phyloP scores from a whole-genome alignment of 1,140 invertebrate genomes.

The Epicauta chinensis region DNA sequence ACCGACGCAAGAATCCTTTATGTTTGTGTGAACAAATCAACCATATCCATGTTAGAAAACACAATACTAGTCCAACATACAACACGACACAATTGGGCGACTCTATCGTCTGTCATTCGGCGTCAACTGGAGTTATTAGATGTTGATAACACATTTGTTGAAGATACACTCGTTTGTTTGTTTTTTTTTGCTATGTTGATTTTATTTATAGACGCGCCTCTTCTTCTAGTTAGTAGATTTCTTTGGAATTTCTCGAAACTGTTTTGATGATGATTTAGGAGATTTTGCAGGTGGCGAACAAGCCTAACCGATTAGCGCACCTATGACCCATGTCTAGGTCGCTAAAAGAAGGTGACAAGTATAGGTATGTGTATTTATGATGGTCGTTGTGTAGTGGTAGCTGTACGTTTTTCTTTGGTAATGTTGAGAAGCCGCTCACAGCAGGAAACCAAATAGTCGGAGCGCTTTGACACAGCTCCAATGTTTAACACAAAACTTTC shows the following conservation, averaged over 20 bases:
- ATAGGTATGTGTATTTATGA: slow-evolving; percentile 15
- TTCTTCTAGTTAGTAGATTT: neutral
- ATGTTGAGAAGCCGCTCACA: slow-evolving; percentile 10
- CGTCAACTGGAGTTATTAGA: slow-evolving; percentile 10
- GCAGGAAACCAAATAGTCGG: slow-evolving; percentile 6
- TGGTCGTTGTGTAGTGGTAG: slow-evolving; percentile 11
- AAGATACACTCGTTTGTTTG: too few relatives aligned
- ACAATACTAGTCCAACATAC: neutral
- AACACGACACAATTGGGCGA: neutral
- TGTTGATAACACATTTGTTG: slow-evolving; percentile 4
- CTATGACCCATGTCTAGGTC: slow-evolving; percentile 11
- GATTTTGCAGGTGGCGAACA: slow-evolving; percentile 8
- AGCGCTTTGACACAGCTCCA: slow-evolving; percentile 9
- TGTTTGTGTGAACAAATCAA: neutral
- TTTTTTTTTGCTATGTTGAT: too few relatives aligned
- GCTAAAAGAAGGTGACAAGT: slow-evolving; percentile 5
- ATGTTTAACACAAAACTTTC: slow-evolving; percentile 11
- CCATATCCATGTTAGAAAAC: neutral
- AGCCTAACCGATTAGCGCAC: slow-evolving; percentile 13
- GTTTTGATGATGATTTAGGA: slow-evolving; percentile 2
- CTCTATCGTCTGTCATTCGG: neutral
- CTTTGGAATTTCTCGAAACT: slow-evolving; percentile 1
- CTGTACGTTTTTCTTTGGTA: slow-evolving; percentile 6
- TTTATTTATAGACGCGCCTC: too few relatives aligned
- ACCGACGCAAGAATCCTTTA: slow-evolving; percentile 27